Evolutionary conservation across 1,140 invertebrate genomes (phyloP).

Genomic region (Drosophila tani): DNA sequence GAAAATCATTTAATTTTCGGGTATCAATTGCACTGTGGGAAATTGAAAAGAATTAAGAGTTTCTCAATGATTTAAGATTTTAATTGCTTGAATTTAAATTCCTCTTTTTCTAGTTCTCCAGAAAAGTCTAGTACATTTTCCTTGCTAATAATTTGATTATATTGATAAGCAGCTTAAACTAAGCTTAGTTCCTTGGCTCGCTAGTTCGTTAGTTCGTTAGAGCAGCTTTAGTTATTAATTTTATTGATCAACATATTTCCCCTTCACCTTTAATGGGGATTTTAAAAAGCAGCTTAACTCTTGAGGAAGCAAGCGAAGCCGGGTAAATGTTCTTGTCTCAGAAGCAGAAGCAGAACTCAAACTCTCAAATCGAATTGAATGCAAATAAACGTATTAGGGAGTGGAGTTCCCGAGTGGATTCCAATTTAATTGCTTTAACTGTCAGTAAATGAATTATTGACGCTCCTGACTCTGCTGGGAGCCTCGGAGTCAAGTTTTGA

Average conservation of each 20-base stretch:
- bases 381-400: slow-evolving; percentile 49
- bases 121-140: not conserved
- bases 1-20: not conserved
- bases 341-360: slow-evolving; percentile 13
- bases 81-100: too few relatives aligned
- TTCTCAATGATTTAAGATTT: too few relatives aligned
- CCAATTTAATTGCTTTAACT: slow-evolving; percentile 75
- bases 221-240: not conserved
- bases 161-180: not conserved
- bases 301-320: too few relatives aligned
- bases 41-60: not conserved
- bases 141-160: not conserved
- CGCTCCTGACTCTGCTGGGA: slow-evolving; percentile 13
- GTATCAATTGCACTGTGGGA: not conserved
- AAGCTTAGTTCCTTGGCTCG: not conserved
- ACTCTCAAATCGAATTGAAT: slow-evolving; percentile 21
- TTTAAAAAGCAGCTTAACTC: not conserved
- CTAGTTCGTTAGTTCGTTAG: not conserved
- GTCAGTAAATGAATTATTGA: slow-evolving; percentile 74
- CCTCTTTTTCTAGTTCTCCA: too few relatives aligned
- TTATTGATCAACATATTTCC: not conserved
- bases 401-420: not conserved
- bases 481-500: slow-evolving; percentile 61
- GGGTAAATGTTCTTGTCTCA: not conserved
- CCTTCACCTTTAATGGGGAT: too few relatives aligned